Conservation (phyloP, 2,113 vertebrate genomes). For the Lynx canadensis region DNA sequence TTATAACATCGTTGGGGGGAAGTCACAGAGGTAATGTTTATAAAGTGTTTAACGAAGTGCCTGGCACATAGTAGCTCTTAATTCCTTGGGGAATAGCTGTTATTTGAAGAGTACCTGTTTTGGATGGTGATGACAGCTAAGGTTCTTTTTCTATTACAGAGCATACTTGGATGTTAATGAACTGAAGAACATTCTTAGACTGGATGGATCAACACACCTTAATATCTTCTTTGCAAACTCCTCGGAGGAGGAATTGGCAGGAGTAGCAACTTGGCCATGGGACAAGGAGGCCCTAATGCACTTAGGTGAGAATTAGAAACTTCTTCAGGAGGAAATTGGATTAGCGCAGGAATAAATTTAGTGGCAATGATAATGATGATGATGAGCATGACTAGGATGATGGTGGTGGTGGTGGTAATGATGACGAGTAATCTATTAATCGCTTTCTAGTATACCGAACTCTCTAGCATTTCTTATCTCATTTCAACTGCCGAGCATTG, state of each 20-base stretch:
- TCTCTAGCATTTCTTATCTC: neutral
- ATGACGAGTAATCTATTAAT: neutral
- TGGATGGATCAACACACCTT: conserved; percentile 97
- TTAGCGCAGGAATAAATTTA: neutral
- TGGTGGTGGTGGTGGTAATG: neutral
- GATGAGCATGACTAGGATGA: neutral
- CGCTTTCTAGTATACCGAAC: neutral
- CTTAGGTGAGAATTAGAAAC: conserved; percentile 90
- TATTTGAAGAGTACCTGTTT: neutral
- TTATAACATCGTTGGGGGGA: neutral
- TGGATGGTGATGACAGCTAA: conserved; percentile 45
- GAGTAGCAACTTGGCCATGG: conserved; percentile 99
- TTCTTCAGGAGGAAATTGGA: neutral
- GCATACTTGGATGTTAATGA: conserved; percentile 98
- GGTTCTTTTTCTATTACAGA: conserved; percentile 85
- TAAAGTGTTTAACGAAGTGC: neutral
- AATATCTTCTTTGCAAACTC: conserved; percentile 99
- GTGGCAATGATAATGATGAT: neutral
- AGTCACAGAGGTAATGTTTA: neutral
- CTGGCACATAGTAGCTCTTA: neutral
- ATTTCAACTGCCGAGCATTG: neutral
- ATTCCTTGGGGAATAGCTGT: neutral
- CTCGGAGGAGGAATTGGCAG: conserved; percentile 97
- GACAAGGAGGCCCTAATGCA: conserved; percentile 98
- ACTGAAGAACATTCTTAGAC: conserved; percentile 94